Conservation (phyloP, 2,888 invertebrate genomes). For the Spilosoma lubricipeda region DNA sequence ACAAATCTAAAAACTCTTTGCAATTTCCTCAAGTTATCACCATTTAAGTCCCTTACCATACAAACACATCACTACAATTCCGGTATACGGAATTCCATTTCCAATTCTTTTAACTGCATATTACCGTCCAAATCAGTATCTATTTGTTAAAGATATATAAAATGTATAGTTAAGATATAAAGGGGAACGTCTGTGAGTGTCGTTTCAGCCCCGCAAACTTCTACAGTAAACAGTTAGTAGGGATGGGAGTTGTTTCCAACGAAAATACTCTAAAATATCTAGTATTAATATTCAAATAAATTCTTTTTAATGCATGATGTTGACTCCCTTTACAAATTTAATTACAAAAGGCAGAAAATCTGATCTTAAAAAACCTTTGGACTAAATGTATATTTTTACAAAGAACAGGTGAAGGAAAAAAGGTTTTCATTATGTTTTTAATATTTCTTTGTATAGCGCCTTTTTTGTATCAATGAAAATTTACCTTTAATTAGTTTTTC, state of each 20-base stretch:
- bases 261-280: background rate
- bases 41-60: background rate
- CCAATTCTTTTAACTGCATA: conserved; percentile 45
- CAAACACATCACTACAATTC: conserved; percentile 4
- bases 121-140: conserved; percentile 44
- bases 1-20: background rate
- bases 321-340: background rate
- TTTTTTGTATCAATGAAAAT: background rate
- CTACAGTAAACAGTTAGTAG: conserved; percentile 48
- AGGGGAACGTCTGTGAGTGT: conserved; percentile 50
- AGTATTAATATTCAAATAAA: background rate
- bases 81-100: conserved; percentile 2
- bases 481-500: background rate
- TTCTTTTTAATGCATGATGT: background rate
- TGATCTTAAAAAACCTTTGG: background rate
- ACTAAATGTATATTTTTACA: background rate
- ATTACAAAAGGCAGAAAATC: background rate
- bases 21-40: background rate
- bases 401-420: too few species aligned
- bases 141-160: conserved; percentile 43
- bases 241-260: conserved; percentile 32
- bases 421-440: background rate
- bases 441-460: background rate
- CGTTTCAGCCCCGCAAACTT: conserved; percentile 49
- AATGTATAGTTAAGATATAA: conserved; percentile 48